These are phyloP conservation scores for Corythornis cristatus DNA, from an alignment of 2,113 vertebrate species.

Conservation along the genomic window DNA sequence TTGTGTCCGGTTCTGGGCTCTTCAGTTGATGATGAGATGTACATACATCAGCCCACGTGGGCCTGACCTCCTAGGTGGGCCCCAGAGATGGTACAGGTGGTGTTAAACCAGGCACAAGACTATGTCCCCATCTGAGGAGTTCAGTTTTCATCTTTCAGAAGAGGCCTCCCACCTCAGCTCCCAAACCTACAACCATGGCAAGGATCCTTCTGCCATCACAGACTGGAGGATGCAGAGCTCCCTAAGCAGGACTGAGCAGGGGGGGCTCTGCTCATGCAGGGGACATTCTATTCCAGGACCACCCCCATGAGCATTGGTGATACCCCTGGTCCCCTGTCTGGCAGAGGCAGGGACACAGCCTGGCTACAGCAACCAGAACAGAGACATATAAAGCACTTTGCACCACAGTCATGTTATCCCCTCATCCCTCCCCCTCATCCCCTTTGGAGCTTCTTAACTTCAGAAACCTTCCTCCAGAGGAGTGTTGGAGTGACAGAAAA, in stretches of 20 bases:
- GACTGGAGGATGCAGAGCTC: neutral
- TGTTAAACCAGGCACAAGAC: neutral
- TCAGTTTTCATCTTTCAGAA: neutral
- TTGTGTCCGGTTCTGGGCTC: no score
- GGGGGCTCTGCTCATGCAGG: neutral
- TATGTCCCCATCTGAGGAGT: neutral
- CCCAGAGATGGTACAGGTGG: neutral
- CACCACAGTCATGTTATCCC: neutral
- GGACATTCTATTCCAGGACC: neutral
- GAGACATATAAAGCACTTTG: constrained; percentile 42
- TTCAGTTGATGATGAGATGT: neutral
- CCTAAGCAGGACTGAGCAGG: neutral
- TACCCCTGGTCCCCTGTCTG: neutral
- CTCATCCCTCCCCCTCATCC: constrained; percentile 12
- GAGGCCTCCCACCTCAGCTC: neutral
- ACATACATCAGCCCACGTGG: neutral
- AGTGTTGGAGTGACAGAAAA: constrained; percentile 73
- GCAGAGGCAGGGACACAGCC: neutral
- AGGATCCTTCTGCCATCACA: neutral
- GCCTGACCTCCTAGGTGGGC: neutral
- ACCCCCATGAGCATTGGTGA: rapidly evolving
- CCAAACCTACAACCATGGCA: neutral
- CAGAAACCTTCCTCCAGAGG: constrained; percentile 67
- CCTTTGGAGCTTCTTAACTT: constrained; percentile 63
- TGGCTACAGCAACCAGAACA: neutral